phyloP scores from a whole-genome alignment of 2,113 vertebrate species.

The Leptodactylus fuscus region DNA sequence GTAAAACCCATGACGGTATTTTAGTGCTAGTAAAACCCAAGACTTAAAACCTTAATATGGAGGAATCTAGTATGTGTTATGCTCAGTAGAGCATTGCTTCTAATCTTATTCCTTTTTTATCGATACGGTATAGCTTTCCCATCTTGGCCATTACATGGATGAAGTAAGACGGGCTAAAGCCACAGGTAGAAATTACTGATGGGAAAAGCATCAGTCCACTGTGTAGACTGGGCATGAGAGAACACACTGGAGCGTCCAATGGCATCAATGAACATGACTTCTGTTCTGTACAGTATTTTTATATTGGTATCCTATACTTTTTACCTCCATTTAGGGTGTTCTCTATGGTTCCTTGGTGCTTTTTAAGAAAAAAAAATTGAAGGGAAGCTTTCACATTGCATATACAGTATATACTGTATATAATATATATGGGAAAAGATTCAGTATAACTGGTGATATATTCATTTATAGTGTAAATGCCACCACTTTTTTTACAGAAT shows the following conservation, averaged over 20 bases:
- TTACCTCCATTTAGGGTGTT: background rate
- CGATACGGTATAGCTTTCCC: background rate
- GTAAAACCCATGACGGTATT: constrained; percentile 29
- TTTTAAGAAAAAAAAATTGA: background rate
- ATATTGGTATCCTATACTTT: constrained; percentile 1
- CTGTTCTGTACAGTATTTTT: constrained; percentile 43
- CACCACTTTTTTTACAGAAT: too few species aligned
- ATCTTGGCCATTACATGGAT: background rate
- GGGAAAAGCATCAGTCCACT: background rate
- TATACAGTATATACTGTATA: too few species aligned
- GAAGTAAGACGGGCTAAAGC: background rate
- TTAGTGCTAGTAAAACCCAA: constrained; percentile 11
- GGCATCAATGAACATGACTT: constrained; percentile 4
- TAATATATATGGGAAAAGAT: too few species aligned
- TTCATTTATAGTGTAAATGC: too few species aligned
- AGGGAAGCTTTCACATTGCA: background rate
- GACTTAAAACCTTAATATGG: background rate
- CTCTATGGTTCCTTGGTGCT: constrained; percentile 20
- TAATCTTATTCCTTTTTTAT: background rate
- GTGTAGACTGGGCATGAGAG: background rate
- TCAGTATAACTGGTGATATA: too few species aligned
- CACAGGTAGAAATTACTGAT: background rate
- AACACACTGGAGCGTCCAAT: background rate
- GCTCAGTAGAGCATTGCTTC: background rate
- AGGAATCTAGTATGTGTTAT: background rate